A percentile compares a stretch with the other conserved stretches of the same genome.
These are phyloP conservation scores for Gryllus bimaculatus DNA, from an alignment of 1,140 invertebrate genomes.

Conservation along the genomic window DNA sequence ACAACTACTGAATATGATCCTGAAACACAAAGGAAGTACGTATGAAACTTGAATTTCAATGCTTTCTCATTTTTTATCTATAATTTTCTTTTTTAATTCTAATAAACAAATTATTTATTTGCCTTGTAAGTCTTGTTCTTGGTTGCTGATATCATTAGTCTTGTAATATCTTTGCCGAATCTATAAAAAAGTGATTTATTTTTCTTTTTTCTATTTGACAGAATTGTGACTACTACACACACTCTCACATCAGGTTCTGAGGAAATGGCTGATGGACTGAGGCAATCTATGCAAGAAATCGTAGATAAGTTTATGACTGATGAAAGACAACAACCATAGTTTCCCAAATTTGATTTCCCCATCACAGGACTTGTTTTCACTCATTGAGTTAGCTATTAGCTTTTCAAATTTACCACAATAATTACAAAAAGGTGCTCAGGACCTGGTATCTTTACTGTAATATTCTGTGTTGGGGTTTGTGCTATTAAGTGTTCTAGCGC, in stretches of 20 bases:
- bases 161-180: no score
- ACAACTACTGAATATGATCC: slow-evolving; percentile 43
- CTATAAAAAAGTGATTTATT: no score
- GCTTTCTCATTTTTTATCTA: no score
- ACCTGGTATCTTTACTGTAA: neutral
- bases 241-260: slow-evolving; percentile 32
- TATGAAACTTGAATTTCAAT: slow-evolving; percentile 12
- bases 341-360: neutral
- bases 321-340: slow-evolving; percentile 30
- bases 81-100: no score
- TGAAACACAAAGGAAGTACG: slow-evolving; percentile 43
- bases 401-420: neutral
- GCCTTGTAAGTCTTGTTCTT: no score
- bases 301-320: slow-evolving; percentile 45
- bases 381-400: neutral
- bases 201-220: slow-evolving; percentile 26
- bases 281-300: slow-evolving; percentile 44
- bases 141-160: no score
- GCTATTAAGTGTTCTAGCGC: neutral
- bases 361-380: neutral
- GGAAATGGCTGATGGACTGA: slow-evolving; percentile 34
- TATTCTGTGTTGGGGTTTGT: neutral
- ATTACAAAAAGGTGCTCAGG: neutral
- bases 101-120: no score
- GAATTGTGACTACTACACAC: slow-evolving; percentile 41